These are phyloP conservation scores for Macrotus californicus DNA, from an alignment of 2,113 vertebrate species.

Conservation along the genomic window DNA sequence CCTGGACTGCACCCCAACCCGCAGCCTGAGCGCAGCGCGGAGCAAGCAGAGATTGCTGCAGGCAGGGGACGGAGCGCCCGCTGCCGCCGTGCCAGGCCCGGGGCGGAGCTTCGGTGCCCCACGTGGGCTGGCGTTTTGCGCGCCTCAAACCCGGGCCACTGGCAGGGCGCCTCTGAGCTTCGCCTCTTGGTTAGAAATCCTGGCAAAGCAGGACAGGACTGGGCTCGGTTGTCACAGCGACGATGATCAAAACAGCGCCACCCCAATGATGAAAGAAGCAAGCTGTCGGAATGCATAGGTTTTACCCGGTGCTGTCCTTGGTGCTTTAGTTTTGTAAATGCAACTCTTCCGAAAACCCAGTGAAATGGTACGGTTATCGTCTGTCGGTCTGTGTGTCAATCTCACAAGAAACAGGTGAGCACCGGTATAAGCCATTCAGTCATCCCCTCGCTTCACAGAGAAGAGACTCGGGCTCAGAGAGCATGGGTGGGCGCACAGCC, in stretches of 20 bases:
- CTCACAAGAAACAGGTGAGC: neutral
- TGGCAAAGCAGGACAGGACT: neutral
- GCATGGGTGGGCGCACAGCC: too few species aligned
- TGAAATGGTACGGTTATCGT: neutral
- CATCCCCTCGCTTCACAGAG: neutral
- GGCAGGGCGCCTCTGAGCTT: neutral
- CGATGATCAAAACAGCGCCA: neutral
- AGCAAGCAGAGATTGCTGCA: too few species aligned
- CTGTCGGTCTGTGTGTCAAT: neutral
- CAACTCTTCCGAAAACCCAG: neutral
- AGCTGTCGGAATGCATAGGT: neutral
- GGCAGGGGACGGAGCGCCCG: too few species aligned
- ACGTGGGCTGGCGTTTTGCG: neutral
- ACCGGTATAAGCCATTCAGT: neutral
- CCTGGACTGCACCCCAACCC: too few species aligned
- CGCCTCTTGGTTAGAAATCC: neutral
- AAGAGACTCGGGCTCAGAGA: neutral
- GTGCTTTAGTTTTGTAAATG: neutral
- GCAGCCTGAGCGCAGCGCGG: neutral
- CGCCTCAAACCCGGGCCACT: neutral
- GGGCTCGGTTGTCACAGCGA: neutral
- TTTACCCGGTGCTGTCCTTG: neutral
- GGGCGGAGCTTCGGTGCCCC: neutral
- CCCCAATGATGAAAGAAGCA: neutral
- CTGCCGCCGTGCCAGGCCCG: too few species aligned